Percentiles rank a stretch among this genome's conserved stretches.
Evolutionary conservation across 2,797 vertebrate species (phyloP).

Genomic region (Limosa lapponica): DNA sequence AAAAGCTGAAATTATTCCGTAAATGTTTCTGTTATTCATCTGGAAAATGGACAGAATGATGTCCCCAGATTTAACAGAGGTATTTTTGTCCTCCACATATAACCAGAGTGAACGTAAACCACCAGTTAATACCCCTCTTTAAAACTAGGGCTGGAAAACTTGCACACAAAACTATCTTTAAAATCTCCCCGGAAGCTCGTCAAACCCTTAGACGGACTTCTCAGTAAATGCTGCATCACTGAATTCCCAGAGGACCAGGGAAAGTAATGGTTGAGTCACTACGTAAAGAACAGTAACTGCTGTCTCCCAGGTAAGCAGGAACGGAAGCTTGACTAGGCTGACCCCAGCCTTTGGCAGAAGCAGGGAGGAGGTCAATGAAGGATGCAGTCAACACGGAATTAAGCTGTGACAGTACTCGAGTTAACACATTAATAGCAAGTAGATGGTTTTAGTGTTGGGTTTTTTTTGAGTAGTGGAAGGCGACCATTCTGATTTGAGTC

Average conservation of each 20-base stretch:
- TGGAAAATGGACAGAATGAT: neutral
- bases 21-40: neutral
- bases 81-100: neutral
- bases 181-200: neutral
- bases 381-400: neutral
- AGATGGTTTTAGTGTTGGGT: neutral
- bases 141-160: neutral
- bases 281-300: neutral
- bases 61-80: neutral
- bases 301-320: neutral
- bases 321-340: neutral
- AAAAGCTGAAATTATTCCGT: neutral
- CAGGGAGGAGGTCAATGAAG: rapidly evolving
- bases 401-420: neutral
- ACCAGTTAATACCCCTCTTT: neutral
- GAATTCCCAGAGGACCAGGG: neutral
- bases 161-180: neutral
- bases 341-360: neutral
- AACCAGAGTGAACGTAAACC: neutral
- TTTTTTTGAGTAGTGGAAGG: neutral
- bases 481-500: neutral
- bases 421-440: neutral
- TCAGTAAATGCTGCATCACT: neutral
- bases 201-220: neutral
- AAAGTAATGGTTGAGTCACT: neutral